Evolutionary conservation across 2,888 invertebrate genomes (phyloP).

Genomic region (Hoplodrina blanda): DNA sequence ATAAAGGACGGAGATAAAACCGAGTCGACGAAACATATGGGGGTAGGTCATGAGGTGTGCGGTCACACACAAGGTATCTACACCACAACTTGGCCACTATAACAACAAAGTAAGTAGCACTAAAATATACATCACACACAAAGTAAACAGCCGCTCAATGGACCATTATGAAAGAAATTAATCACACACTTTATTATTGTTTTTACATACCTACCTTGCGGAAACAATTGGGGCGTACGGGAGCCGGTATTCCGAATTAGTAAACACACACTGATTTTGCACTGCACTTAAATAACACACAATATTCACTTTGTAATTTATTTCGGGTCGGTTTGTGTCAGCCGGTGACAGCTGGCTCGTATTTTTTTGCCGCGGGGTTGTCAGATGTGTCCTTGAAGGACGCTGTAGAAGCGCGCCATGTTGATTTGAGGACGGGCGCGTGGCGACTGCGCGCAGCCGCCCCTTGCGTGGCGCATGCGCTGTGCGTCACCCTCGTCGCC

Average conservation of each 20-base stretch:
- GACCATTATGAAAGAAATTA: slow-evolving; percentile 59
- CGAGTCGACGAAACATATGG: slow-evolving; percentile 46
- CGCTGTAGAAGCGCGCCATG: slow-evolving; percentile 80
- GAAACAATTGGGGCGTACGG: slow-evolving; percentile 75
- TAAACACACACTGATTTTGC: slow-evolving; percentile 76
- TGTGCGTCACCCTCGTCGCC: slow-evolving; percentile 80
- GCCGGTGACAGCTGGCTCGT: slow-evolving; percentile 64
- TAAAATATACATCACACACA: slow-evolving; percentile 44
- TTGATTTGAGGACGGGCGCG: slow-evolving; percentile 86
- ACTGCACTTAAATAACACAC: slow-evolving; percentile 68
- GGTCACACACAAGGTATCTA: slow-evolving; percentile 3
- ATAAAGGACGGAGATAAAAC: slow-evolving; percentile 47
- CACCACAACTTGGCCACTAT: slow-evolving; percentile 4
- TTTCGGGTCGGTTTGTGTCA: slow-evolving; percentile 62
- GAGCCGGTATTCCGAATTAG: slow-evolving; percentile 78
- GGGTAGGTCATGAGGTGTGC: slow-evolving; percentile 62
- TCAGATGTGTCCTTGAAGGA: slow-evolving; percentile 86
- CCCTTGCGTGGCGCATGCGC: slow-evolving; percentile 82
- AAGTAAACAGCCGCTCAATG: slow-evolving; percentile 59
- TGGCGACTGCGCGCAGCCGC: slow-evolving; percentile 88
- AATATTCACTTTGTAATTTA: slow-evolving; percentile 65
- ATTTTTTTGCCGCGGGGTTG: slow-evolving; percentile 81
- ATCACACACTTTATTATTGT: slow-evolving; percentile 72
- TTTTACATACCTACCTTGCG: slow-evolving; percentile 83
- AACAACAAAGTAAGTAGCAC: slow-evolving; percentile 26